Conservation (phyloP, 2,888 invertebrate genomes). For the Drosophila pegasa region DNA sequence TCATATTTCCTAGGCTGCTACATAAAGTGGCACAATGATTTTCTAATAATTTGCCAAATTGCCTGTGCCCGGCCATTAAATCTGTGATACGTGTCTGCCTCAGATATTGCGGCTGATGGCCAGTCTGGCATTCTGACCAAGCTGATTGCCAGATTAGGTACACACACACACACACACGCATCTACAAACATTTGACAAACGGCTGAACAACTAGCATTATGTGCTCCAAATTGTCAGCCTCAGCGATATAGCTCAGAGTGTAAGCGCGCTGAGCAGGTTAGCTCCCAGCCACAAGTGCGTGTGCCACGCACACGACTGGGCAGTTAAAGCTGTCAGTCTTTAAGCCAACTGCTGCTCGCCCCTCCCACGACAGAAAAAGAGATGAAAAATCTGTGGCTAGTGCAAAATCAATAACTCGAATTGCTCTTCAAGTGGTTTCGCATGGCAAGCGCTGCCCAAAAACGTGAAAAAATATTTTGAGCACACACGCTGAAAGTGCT, state of each 20-base stretch:
- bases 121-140: slow-evolving; percentile 29
- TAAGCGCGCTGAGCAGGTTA: slow-evolving; percentile 43
- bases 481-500: slow-evolving; percentile 35
- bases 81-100: slow-evolving; percentile 70
- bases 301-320: slow-evolving; percentile 18
- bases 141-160: slow-evolving; percentile 70
- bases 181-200: slow-evolving; percentile 38
- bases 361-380: not conserved
- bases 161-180: slow-evolving; percentile 17
- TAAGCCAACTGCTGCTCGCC: slow-evolving; percentile 37
- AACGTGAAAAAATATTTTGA: slow-evolving; percentile 45
- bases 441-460: slow-evolving; percentile 32
- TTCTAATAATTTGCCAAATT: slow-evolving; percentile 82
- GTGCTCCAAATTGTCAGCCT: slow-evolving; percentile 68
- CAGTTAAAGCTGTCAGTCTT: slow-evolving; percentile 62
- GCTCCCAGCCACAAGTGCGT: slow-evolving; percentile 12
- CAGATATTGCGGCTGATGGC: slow-evolving; percentile 33
- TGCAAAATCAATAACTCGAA: slow-evolving; percentile 69
- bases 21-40: slow-evolving; percentile 79
- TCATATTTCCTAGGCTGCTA: slow-evolving; percentile 63
- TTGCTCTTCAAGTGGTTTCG: slow-evolving; percentile 64
- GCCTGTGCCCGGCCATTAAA: slow-evolving; percentile 79
- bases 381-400: slow-evolving; percentile 64
- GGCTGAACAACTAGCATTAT: slow-evolving; percentile 50
- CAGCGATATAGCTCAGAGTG: slow-evolving; percentile 48